A percentile compares a stretch with the other conserved stretches of the same genome.
phyloP scores from a whole-genome alignment of 1,140 invertebrate species.

The Ceratoteleas bidentatus region DNA sequence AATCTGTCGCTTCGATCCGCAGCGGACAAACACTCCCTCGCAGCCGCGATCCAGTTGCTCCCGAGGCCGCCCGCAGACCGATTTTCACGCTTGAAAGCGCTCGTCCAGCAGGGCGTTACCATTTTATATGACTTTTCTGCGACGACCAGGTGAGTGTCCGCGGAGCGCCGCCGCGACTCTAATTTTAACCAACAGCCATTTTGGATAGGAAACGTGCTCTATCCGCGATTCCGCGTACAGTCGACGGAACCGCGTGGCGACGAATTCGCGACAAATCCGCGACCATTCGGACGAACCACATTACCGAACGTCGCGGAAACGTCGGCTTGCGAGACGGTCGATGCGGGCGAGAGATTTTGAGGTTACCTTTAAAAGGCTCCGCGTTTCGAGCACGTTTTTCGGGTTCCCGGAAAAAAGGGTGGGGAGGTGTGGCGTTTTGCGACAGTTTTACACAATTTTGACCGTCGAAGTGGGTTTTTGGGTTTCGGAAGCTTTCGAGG shows the following conservation, averaged over 20 bases:
- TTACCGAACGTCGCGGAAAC: too few relatives aligned
- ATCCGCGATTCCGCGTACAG: constrained; percentile 2
- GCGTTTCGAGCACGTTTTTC: constrained; percentile 23
- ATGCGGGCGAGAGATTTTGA: not conserved
- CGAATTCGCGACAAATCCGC: not conserved
- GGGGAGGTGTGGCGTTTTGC: too few relatives aligned
- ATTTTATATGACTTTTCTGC: constrained; percentile 93
- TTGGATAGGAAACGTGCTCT: constrained; percentile 72
- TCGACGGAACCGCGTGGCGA: too few relatives aligned
- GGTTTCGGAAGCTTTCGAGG: too few relatives aligned
- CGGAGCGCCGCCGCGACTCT: constrained; percentile 30
- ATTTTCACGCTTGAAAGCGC: constrained; percentile 81
- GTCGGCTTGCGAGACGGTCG: too few relatives aligned
- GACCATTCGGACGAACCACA: too few relatives aligned
- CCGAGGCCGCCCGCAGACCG: constrained; percentile 69
- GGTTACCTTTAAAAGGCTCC: constrained; percentile 43
- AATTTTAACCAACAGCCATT: constrained; percentile 78
- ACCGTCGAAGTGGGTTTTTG: too few relatives aligned
- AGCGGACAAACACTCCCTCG: constrained; percentile 47
- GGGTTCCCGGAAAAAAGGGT: too few relatives aligned
- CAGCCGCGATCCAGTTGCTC: constrained; percentile 76
- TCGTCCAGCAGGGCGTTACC: constrained; percentile 90
- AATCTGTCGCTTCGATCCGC: constrained; percentile 11
- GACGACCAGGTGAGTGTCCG: constrained; percentile 85
- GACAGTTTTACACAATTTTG: too few relatives aligned